Conservation (phyloP, 1,140 invertebrate genomes). For the Batillaria attramentaria region DNA sequence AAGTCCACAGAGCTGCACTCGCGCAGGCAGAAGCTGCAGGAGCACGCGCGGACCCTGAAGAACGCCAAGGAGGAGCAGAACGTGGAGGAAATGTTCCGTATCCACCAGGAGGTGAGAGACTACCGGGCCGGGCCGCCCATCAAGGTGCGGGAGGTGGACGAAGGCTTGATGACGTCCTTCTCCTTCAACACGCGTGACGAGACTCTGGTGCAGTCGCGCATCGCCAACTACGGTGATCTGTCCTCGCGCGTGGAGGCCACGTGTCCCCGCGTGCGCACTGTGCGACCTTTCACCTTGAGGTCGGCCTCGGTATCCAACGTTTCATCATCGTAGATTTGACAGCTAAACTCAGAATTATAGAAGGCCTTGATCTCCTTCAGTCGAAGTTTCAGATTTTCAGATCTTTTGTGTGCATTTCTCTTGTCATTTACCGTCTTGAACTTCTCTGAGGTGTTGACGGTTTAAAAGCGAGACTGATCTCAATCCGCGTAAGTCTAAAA, state of each 20-base stretch:
- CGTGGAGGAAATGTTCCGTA: constrained; percentile 54
- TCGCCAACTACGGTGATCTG: constrained; percentile 55
- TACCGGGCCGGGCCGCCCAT: constrained; percentile 41
- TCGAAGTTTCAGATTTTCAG: background rate
- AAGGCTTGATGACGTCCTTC: constrained; percentile 55
- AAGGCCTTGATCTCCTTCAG: background rate
- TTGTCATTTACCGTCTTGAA: background rate
- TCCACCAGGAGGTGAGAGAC: constrained; percentile 46
- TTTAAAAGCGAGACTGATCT: background rate
- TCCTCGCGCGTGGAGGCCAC: constrained; percentile 45
- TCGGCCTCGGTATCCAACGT: background rate
- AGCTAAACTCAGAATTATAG: background rate
- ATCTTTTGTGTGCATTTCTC: background rate
- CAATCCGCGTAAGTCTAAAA: background rate
- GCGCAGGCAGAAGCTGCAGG: constrained; percentile 32
- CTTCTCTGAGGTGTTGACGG: background rate
- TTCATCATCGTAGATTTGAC: background rate
- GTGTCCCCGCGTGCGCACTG: constrained; percentile 20
- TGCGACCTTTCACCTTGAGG: constrained; percentile 18
- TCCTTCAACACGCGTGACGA: constrained; percentile 51
- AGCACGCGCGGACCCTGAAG: constrained; percentile 41
- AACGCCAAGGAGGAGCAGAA: constrained; percentile 47
- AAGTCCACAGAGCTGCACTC: constrained; percentile 46
- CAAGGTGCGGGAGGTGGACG: constrained; percentile 51
- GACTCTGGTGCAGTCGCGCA: constrained; percentile 40